A percentile compares a stretch with the other conserved stretches of the same genome.
Evolutionary conservation across 1,140 invertebrate genomes (phyloP).

Genomic region (Ceratina calcarata): DNA sequence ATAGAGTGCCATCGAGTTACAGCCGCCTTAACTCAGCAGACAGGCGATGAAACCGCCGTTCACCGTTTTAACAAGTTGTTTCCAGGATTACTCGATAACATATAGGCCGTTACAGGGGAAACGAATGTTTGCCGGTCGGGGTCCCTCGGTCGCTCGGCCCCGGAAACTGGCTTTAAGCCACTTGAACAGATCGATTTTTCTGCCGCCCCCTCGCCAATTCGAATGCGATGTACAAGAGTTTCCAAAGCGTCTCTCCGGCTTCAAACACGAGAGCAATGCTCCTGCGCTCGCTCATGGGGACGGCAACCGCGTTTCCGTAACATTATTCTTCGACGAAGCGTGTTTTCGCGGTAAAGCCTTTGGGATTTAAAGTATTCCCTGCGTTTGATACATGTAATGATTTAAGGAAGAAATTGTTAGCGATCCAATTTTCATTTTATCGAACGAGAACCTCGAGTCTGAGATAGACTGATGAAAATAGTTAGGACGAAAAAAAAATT

Average conservation of each 20-base stretch:
- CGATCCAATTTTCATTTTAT: too few species aligned
- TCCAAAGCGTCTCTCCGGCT: neutral
- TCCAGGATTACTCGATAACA: conserved; percentile 41
- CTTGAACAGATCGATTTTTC: conserved; percentile 28
- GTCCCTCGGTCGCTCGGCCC: conserved; percentile 9
- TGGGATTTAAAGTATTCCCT: neutral
- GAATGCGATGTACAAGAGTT: neutral
- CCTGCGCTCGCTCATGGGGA: neutral
- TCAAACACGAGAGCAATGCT: neutral
- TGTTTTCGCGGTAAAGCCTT: neutral
- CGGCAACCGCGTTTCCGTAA: neutral
- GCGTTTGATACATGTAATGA: too few species aligned
- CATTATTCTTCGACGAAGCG: neutral
- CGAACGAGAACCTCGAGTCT: neutral
- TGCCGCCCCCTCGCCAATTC: neutral
- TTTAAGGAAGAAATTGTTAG: neutral
- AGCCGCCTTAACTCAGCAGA: conserved; percentile 28
- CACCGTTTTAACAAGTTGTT: conserved; percentile 47
- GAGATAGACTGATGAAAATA: neutral
- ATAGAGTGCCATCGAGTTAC: conserved; percentile 31
- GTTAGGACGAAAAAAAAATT: neutral
- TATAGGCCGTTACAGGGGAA: conserved; percentile 8
- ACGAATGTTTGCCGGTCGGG: conserved; percentile 4
- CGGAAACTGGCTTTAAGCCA: conserved; percentile 37
- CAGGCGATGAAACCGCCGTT: conserved; percentile 18